These are phyloP conservation scores for Nebria salina DNA, from an alignment of 2,888 invertebrate species.

Conservation along the genomic window DNA sequence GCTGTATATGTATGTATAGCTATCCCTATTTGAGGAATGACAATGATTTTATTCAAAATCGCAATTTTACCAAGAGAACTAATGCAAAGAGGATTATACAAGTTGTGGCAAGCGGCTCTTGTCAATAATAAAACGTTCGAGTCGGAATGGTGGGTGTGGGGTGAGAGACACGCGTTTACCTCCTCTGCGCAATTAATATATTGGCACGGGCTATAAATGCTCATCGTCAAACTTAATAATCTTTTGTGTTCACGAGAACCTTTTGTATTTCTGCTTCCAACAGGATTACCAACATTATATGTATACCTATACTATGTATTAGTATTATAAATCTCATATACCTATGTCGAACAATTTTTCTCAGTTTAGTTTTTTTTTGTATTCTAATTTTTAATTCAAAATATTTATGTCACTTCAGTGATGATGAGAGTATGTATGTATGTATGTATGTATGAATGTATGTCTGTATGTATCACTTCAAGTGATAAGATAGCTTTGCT, in stretches of 20 bases:
- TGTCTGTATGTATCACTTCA: background rate
- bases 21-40: too few relatives aligned
- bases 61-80: constrained; percentile 55
- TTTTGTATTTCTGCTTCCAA: constrained; percentile 53
- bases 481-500: constrained; percentile 43
- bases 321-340: too few relatives aligned
- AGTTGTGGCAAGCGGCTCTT: constrained; percentile 44
- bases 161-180: background rate
- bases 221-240: constrained; percentile 62
- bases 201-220: constrained; percentile 54
- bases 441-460: too few relatives aligned
- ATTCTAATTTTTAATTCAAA: too few relatives aligned
- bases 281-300: too few relatives aligned
- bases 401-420: too few relatives aligned
- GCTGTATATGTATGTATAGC: too few relatives aligned
- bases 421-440: background rate
- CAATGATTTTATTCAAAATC: constrained; percentile 58
- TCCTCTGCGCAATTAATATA: constrained; percentile 54
- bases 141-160: background rate
- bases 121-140: constrained; percentile 40
- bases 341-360: too few relatives aligned
- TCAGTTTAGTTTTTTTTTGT: too few relatives aligned
- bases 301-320: too few relatives aligned
- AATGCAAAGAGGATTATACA: constrained; percentile 58
- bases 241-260: constrained; percentile 61